Evolutionary conservation across 2,797 vertebrate species (phyloP), one percentile per base, ranked within the genome.

Genomic region (Pagetopsis macropterus): DNA sequence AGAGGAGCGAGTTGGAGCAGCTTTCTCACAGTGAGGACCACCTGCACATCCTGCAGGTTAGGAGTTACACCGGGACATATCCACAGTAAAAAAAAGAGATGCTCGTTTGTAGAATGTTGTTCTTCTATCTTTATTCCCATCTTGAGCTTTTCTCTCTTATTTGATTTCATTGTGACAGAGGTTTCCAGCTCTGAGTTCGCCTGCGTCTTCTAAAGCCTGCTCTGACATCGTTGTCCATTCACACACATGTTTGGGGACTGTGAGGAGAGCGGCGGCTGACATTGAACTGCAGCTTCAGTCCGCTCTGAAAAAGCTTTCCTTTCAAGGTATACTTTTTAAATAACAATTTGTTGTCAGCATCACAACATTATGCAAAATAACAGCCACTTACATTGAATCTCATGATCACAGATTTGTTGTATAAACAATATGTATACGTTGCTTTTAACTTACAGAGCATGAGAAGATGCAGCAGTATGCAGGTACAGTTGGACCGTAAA

Each of bases 1-100:
- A 75, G 63, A 85, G 81, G 33, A 54, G 46, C 11, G 85, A 93
- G 66, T 81, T 93, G 85, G 82, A 92, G 85, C 74, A 85, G 56
- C 89, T 94, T 8, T 81, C 69, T 46, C 70, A 78, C 63, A 84
- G 88, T 2, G 87, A 93, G n/a, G 92, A 94, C 75, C 90, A 93
- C 75, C 82, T 94, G 33, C 76, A 82, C 56, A 75, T 93, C 12
- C 76, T 94, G 55, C 89, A 94, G 93, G 89, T 91, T 45, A 70
- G 71, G 23, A 9, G 37, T 55, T 13, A 31, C 1, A 10, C 2
- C 37, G 40, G n/a, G 9, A 14, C 4, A 56, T 15, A 51, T 50
- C 48, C 40, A 59, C n/a, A 37, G 33, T 37, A 9, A 9, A 37
- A 43, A 31, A 40, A 59, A 0, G 3, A 46, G 19, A 16, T 55